Conservation (phyloP, 1,140 invertebrate species). For the Proales similis region DNA sequence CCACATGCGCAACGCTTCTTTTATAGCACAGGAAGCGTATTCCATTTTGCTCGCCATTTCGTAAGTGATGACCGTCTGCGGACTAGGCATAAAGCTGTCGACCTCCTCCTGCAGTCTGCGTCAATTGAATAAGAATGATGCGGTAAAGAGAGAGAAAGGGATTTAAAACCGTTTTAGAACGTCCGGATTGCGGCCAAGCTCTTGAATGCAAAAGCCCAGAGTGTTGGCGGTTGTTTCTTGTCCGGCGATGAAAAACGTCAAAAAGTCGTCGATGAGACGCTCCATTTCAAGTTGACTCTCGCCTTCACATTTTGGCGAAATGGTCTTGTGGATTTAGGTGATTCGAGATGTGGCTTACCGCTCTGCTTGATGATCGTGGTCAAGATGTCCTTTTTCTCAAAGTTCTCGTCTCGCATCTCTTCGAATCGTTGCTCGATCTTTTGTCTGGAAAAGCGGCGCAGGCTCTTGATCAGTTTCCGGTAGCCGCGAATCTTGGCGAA, state of each 20-base stretch:
- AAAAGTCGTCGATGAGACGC: slow-evolving; percentile 25
- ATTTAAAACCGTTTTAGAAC: slow-evolving; percentile 28
- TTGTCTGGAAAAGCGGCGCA: slow-evolving; percentile 12
- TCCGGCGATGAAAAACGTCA: slow-evolving; percentile 30
- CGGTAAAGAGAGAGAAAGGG: no score
- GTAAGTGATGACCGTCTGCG: background rate
- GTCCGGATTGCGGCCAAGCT: slow-evolving; percentile 16
- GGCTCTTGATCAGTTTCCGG: background rate
- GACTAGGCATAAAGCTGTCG: background rate
- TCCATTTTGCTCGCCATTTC: slow-evolving; percentile 12
- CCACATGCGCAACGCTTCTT: slow-evolving; percentile 21
- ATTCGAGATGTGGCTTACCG: background rate
- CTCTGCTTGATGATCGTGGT: background rate
- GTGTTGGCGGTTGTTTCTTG: slow-evolving; percentile 34
- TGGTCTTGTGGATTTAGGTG: background rate
- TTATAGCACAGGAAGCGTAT: slow-evolving; percentile 17
- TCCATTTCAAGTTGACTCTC: slow-evolving; percentile 23
- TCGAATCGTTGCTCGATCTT: slow-evolving; percentile 1
- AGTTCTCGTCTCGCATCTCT: background rate
- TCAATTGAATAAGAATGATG: background rate
- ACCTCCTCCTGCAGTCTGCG: slow-evolving; percentile 28
- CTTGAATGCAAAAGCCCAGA: slow-evolving; percentile 10
- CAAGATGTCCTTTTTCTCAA: background rate
- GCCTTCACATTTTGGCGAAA: background rate
- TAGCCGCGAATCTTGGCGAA: background rate